These are phyloP conservation scores for Tethea ocularis DNA, from an alignment of 2,888 invertebrate species.

Conservation along the genomic window DNA sequence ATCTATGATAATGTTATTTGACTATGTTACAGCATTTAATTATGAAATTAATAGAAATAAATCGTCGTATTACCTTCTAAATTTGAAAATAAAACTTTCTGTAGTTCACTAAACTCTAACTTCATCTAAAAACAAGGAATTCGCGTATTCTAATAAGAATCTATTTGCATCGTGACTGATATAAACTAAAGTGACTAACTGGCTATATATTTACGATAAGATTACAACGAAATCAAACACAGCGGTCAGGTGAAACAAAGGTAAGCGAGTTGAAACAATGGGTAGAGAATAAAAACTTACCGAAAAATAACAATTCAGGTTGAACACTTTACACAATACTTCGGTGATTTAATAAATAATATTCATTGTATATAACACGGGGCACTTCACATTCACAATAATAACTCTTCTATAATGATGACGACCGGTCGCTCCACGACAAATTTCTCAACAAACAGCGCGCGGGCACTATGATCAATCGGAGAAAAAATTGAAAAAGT, in stretches of 20 bases:
- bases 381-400: constrained; percentile 66
- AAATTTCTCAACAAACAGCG: constrained; percentile 51
- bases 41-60: too few species aligned
- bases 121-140: background rate
- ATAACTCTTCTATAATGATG: background rate
- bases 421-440: constrained; percentile 50
- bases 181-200: constrained; percentile 10
- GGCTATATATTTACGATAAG: constrained; percentile 47
- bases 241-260: constrained; percentile 40
- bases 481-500: constrained; percentile 29
- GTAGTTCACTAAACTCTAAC: background rate
- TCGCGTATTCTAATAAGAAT: constrained; percentile 20
- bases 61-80: too few species aligned
- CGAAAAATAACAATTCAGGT: constrained; percentile 43
- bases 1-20: background rate
- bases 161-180: constrained; percentile 16
- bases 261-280: constrained; percentile 15
- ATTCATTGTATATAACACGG: constrained; percentile 72
- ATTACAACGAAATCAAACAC: constrained; percentile 45
- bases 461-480: constrained; percentile 32
- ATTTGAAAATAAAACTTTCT: constrained; percentile 10
- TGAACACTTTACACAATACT: constrained; percentile 47
- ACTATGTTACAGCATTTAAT: too few species aligned
- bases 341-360: constrained; percentile 54
- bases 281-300: constrained; percentile 49